Conservation (phyloP, 2,113 vertebrate species). For the Tinamus guttatus region DNA sequence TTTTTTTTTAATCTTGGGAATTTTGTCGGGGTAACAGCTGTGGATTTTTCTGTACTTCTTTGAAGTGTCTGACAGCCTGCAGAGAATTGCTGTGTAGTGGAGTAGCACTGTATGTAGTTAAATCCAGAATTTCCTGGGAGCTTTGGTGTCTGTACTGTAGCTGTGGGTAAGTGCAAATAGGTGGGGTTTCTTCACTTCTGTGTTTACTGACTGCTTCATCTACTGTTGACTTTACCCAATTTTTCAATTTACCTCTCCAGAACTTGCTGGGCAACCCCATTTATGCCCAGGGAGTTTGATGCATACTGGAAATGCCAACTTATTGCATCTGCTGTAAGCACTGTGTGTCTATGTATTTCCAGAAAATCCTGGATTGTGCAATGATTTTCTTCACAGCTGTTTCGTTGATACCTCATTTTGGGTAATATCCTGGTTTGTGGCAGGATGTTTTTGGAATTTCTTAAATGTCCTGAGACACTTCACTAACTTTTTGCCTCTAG, state of each 20-base stretch:
- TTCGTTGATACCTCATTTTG: background rate
- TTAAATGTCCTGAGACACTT: background rate
- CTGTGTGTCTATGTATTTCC: rapidly evolving
- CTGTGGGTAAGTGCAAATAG: background rate
- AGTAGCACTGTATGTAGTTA: background rate
- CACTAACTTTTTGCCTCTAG: background rate
- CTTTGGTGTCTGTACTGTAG: background rate
- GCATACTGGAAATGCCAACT: background rate
- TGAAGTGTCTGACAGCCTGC: background rate
- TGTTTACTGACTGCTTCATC: background rate
- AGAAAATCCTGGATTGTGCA: conserved; percentile 22
- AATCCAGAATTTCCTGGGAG: background rate
- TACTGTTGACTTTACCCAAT: background rate
- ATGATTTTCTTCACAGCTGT: background rate
- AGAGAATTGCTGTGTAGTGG: rapidly evolving
- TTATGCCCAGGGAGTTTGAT: background rate
- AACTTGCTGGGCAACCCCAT: background rate
- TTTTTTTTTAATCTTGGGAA: background rate
- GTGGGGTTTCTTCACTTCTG: background rate
- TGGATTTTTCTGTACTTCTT: background rate
- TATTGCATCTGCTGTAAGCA: background rate
- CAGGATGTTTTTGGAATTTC: background rate
- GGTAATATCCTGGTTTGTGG: background rate
- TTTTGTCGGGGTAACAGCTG: background rate
- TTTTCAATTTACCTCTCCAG: background rate